Percentiles rank a stretch among this genome's conserved stretches.
These are phyloP conservation scores for Cryptus viduatorius DNA, from an alignment of 2,888 invertebrate species.

Conservation along the genomic window DNA sequence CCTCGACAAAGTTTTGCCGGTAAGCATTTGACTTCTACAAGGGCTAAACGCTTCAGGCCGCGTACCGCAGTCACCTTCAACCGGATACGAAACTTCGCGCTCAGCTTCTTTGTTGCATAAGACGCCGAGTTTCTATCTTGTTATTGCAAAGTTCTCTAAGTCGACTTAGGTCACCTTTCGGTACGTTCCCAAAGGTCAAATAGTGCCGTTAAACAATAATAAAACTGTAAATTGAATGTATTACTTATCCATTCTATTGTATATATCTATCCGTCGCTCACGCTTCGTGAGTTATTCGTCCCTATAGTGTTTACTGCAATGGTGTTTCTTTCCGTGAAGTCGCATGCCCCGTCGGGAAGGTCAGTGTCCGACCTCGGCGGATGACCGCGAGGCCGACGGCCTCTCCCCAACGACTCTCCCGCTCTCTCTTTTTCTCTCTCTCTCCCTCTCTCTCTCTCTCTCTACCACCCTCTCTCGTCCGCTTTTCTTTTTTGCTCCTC, in stretches of 20 bases:
- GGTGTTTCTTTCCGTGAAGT: constrained; percentile 50
- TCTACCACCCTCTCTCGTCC: constrained; percentile 19
- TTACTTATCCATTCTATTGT: background rate
- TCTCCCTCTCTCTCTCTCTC: constrained; percentile 20
- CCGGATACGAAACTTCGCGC: too few species aligned
- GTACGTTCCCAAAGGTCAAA: too few species aligned
- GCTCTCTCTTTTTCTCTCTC: constrained; percentile 32
- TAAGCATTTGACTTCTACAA: too few species aligned
- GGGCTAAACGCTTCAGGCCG: too few species aligned
- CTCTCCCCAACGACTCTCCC: constrained; percentile 54
- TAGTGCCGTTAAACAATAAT: too few species aligned
- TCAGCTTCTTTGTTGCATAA: too few species aligned
- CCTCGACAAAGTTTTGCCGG: too few species aligned
- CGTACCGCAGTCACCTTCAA: too few species aligned
- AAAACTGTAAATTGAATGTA: too few species aligned
- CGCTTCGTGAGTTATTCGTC: constrained; percentile 28
- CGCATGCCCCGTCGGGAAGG: constrained; percentile 57
- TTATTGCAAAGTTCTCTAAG: too few species aligned
- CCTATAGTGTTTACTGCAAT: constrained; percentile 11
- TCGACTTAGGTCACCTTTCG: too few species aligned
- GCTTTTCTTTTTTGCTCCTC: constrained; percentile 31
- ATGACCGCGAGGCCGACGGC: constrained; percentile 64
- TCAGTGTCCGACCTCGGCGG: constrained; percentile 68
- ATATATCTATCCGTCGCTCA: background rate
- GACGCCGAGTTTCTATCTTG: too few species aligned